A percentile compares a stretch with the other conserved stretches of the same genome.
Evolutionary conservation across 2,888 invertebrate genomes (phyloP).

Genomic region (Petrophora chlorosata): DNA sequence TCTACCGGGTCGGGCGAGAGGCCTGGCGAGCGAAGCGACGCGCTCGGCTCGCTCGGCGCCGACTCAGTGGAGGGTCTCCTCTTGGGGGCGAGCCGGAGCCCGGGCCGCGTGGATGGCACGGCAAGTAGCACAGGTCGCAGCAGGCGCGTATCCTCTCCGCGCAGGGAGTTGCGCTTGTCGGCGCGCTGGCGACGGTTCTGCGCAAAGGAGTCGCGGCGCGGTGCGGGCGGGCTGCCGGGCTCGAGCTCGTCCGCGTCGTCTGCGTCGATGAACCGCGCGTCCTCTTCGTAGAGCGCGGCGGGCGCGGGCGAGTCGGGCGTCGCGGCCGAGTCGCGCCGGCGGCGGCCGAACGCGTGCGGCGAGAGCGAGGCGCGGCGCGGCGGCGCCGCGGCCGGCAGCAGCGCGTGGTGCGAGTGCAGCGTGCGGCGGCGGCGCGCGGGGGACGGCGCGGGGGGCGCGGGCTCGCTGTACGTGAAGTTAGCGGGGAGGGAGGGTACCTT

Average conservation of each 20-base stretch:
- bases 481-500: conserved; percentile 91
- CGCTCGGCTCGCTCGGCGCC: conserved; percentile 53
- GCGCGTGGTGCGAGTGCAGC: conserved; percentile 84
- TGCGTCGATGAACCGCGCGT: conserved; percentile 83
- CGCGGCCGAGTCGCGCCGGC: conserved; percentile 76
- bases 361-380: conserved; percentile 84
- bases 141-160: conserved; percentile 75
- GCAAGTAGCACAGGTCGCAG: conserved; percentile 71
- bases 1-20: conserved; percentile 46
- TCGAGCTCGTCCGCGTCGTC: conserved; percentile 82
- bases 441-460: conserved; percentile 73
- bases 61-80: conserved; percentile 65
- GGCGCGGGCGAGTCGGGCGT: too few species aligned
- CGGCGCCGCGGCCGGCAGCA: conserved; percentile 76
- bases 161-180: conserved; percentile 72
- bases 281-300: conserved; percentile 77
- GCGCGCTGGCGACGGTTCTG: conserved; percentile 77
- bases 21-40: conserved; percentile 47
- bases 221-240: conserved; percentile 74
- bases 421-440: conserved; percentile 81
- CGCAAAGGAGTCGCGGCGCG: conserved; percentile 75
- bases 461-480: conserved; percentile 93
- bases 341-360: conserved; percentile 77
- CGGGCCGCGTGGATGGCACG: conserved; percentile 66
- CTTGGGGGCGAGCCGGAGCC: conserved; percentile 51